These are phyloP conservation scores for Lymantria dispar DNA, from an alignment of 2,888 invertebrate genomes.

Conservation along the genomic window DNA sequence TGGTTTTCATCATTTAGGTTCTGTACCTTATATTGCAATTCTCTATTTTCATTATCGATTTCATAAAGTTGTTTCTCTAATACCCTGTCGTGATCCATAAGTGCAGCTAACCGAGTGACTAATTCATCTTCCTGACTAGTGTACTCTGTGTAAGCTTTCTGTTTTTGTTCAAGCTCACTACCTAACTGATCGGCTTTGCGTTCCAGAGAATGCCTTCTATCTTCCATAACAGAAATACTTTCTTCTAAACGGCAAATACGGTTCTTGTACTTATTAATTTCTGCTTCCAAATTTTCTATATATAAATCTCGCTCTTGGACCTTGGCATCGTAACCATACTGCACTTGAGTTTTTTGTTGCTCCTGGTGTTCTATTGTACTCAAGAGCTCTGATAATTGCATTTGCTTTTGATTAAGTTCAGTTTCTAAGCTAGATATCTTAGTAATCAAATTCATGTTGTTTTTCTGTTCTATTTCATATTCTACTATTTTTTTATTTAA, in stretches of 20 bases:
- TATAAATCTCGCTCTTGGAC: constrained; percentile 88
- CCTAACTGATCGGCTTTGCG: constrained; percentile 84
- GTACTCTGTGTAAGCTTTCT: constrained; percentile 82
- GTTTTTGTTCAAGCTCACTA: constrained; percentile 82
- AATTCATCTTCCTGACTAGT: constrained; percentile 84
- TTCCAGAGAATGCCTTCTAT: constrained; percentile 82
- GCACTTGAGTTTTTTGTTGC: constrained; percentile 61
- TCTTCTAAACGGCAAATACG: constrained; percentile 86
- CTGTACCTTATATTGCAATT: constrained; percentile 79
- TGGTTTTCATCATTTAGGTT: constrained; percentile 78
- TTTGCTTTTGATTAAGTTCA: constrained; percentile 63
- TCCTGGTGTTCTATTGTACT: constrained; percentile 57
- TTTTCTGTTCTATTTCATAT: constrained; percentile 68
- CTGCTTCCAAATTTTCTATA: constrained; percentile 87
- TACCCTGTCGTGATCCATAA: constrained; percentile 84
- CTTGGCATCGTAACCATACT: constrained; percentile 84
- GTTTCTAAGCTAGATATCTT: constrained; percentile 64
- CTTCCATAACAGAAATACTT: constrained; percentile 83
- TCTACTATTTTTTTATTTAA: constrained; percentile 68
- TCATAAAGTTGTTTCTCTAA: constrained; percentile 84
- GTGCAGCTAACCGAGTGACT: constrained; percentile 82
- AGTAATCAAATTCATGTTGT: constrained; percentile 60
- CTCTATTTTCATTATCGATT: constrained; percentile 79
- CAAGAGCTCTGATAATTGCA: constrained; percentile 55
- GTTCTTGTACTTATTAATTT: constrained; percentile 84